Base-by-base conservation (phyloP, 2,888 invertebrate genomes). In the Nebria brevicollis region DNA sequence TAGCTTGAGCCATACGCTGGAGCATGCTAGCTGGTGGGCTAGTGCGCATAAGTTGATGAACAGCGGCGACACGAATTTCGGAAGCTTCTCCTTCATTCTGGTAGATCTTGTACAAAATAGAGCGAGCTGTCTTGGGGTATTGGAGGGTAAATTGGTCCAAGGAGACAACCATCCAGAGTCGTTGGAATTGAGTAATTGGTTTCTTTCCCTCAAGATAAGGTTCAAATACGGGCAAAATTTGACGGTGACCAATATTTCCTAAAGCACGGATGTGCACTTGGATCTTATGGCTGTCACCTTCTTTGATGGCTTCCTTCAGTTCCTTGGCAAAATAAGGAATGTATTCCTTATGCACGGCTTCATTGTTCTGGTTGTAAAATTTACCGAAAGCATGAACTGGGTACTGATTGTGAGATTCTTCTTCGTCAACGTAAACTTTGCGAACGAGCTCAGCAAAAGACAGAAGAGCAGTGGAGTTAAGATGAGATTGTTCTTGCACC, bases 1-100 rank as follows among this genome's bases (percentile, higher is more conserved):
- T 94, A 89, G 92, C 92, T 85, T 91, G 90, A 26, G 95, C 95
- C 92, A 95, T 94, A 43, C 92, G 90, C 88, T 93, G 93, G 86
- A 95, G 91, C 91, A 94, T 92, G 13, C 89, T 89, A 25, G 90
- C 87, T 8, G 93, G 91, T 43, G 94, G 94, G 66, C 90, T 89
- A 13, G 92, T 90, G 84, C 89, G 90, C 89, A 94, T 92, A 82
- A 95, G 88, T 76, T 91, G 90, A 80, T 90, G 90, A 0, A 93
- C 92, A 72, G 94, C 93, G 74, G 92, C 91, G 70, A 92, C 91
- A 85, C 95, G 92, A 7, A 94, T 90, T 89, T 94, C 93, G 83
- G 92, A 91, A 15, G 90, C 87, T 85, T 95, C 95, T 81, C 91
- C 92, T 5, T 90, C 89, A 86, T 95, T 95, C 85, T 91, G 91